Base-by-base conservation (phyloP, 2,797 vertebrate species). In the Valencia hispanica region DNA sequence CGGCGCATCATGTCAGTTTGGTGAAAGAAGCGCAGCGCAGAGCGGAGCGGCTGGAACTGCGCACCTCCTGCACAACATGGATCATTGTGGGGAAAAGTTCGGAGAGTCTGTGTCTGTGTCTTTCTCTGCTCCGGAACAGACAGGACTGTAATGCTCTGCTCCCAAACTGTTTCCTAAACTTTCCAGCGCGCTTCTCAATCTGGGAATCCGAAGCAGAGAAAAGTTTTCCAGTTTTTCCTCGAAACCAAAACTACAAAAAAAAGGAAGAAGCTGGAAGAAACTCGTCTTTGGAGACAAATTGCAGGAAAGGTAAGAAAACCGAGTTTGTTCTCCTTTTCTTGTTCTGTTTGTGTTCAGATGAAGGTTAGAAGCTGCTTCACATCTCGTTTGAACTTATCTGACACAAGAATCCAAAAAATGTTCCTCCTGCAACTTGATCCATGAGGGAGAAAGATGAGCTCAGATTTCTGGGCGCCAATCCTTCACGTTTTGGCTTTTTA, bases 391-490 rank as follows among this genome's bases (percentile, higher is more conserved):
- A 95, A 97, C 95, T 96, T 95, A 95, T 96, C 96, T 96, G 96
- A 96, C 95, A 94, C 90, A 94, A 96, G 97, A 97, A 98, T 98
- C 96, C 95, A 91, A 97, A 97, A 96, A 96, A 97, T 97, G 90
- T 92, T 92, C 91, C 84, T 92, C 92, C 88, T 96, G 97, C 96
- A 97, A 97, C 96, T 96, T 95, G 96, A 97, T 96, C 96, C 95
- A 92, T 94, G 69, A 94, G 93, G 96, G 90, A 96, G 95, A 95
- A 95, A 95, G 95, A 95, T 96, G 92, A 87, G 95, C 94, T 94
- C 87, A 87, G 93, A 93, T 94, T 79, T 89, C 95, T 94, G 94
- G n/a, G 53, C 53, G 53, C 53, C n/a, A n/a, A 51, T 22, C 50
- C 96, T 95, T 95, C 96, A 95, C 30, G n/a, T 11, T 30, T 61